Conservation (phyloP, 2,797 vertebrate species). For the Muscicapa striata region DNA sequence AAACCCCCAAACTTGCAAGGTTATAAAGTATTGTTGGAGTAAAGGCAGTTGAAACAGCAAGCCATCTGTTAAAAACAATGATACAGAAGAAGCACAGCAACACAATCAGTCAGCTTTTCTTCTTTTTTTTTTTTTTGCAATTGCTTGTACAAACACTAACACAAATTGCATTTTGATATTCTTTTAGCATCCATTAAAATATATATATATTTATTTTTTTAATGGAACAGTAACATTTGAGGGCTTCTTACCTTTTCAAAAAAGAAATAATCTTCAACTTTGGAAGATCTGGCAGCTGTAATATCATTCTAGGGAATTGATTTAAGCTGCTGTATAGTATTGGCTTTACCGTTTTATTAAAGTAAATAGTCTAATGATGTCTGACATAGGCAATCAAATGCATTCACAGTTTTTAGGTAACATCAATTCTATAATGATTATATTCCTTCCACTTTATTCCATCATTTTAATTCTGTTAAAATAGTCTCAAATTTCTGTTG, state of each 20-base stretch:
- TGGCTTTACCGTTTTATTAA: conserved; percentile 27
- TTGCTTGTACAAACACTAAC: background rate
- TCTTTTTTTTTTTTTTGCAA: background rate
- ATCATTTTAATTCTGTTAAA: conserved; percentile 9
- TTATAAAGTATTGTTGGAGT: conserved; percentile 43
- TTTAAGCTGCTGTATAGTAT: conserved; percentile 1
- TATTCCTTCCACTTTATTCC: background rate
- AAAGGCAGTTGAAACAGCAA: conserved; percentile 45
- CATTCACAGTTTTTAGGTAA: background rate
- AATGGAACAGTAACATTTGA: background rate
- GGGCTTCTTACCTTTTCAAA: background rate
- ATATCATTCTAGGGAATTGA: background rate
- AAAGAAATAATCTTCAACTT: background rate
- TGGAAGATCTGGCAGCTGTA: background rate
- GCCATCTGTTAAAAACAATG: conserved; percentile 57
- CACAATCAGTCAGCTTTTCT: background rate
- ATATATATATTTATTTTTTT: background rate
- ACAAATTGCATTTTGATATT: conserved; percentile 18
- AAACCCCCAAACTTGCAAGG: background rate
- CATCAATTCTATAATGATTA: background rate
- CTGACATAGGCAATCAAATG: background rate
- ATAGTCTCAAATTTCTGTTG: background rate
- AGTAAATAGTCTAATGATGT: conserved; percentile 31
- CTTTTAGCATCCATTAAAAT: background rate
- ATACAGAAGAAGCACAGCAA: conserved; percentile 25